Conservation (phyloP, 2,797 vertebrate species). For the Pantherophis vulpinus region DNA sequence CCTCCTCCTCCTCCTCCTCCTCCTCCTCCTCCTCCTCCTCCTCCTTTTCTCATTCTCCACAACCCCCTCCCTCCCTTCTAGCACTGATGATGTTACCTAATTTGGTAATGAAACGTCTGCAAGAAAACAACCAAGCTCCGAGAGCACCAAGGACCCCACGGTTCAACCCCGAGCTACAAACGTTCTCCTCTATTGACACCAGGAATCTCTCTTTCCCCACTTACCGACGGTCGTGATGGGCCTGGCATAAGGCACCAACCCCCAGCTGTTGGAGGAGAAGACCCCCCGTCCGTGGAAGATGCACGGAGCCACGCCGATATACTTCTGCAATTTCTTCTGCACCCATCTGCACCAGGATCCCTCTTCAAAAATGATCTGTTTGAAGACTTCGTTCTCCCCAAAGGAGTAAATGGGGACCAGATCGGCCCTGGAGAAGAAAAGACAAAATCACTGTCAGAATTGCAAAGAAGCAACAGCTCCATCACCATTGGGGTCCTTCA, state of each 20-base stretch:
- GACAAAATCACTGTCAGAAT: not conserved
- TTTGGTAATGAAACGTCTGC: not conserved
- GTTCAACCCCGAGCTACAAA: not conserved
- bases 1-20: too few relatives aligned
- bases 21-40: too few relatives aligned
- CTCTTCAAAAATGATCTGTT: constrained; percentile 92
- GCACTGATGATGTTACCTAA: too few relatives aligned
- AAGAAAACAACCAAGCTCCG: not conserved
- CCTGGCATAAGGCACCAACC: constrained; percentile 87
- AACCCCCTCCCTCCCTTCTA: too few relatives aligned
- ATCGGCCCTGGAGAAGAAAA: constrained; percentile 78
- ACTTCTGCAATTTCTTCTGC: constrained; percentile 91
- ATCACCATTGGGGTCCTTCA: too few relatives aligned
- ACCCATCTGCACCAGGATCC: constrained; percentile 81
- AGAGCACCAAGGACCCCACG: not conserved
- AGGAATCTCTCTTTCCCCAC: not conserved
- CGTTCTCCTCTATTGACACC: not conserved
- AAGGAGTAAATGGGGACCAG: constrained; percentile 95
- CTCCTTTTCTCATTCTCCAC: too few relatives aligned
- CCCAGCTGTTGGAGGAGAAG: constrained; percentile 88
- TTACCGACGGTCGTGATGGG: constrained; percentile 92
- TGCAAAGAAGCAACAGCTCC: too few relatives aligned
- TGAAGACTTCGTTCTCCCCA: constrained; percentile 93
- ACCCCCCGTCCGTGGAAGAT: constrained; percentile 92
- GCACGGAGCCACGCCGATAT: constrained; percentile 92